A percentile compares a stretch with the other conserved stretches of the same genome.
Evolutionary conservation across 2,888 invertebrate species (phyloP).

Genomic region (Deroplatys truncata): DNA sequence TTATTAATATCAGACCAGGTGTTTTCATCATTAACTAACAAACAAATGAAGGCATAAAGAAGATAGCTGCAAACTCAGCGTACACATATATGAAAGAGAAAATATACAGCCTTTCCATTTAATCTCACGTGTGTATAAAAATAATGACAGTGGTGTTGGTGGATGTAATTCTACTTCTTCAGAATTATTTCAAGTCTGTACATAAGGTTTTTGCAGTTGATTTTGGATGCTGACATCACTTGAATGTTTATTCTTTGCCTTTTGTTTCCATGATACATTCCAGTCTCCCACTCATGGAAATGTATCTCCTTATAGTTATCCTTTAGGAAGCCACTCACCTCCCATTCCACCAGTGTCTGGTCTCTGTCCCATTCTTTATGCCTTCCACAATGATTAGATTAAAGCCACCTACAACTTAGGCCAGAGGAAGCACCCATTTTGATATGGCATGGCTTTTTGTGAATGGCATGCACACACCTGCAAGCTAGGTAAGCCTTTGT

Average conservation of each 20-base stretch:
- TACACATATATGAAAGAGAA: neutral
- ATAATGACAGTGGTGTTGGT: neutral
- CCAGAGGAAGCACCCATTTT: conserved; percentile 6
- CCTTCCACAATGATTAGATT: neutral
- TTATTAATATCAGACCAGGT: neutral
- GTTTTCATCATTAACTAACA: neutral
- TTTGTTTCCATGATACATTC: neutral
- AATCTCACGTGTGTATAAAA: neutral
- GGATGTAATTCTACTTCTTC: neutral
- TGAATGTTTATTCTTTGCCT: neutral
- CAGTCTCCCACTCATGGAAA: neutral
- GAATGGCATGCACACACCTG: conserved; percentile 16
- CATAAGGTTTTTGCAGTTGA: neutral
- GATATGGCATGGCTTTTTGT: conserved; percentile 23
- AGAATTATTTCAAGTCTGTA: neutral
- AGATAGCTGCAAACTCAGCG: neutral
- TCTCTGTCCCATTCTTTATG: neutral
- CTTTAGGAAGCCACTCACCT: neutral
- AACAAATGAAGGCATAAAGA: neutral
- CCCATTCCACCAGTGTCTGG: too few relatives aligned
- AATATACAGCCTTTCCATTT: neutral
- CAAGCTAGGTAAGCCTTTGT: neutral
- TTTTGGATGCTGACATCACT: neutral
- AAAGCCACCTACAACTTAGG: conserved; percentile 28
- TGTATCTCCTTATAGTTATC: neutral